Conservation (phyloP, 2,113 vertebrate genomes). For the Geococcyx californianus region DNA sequence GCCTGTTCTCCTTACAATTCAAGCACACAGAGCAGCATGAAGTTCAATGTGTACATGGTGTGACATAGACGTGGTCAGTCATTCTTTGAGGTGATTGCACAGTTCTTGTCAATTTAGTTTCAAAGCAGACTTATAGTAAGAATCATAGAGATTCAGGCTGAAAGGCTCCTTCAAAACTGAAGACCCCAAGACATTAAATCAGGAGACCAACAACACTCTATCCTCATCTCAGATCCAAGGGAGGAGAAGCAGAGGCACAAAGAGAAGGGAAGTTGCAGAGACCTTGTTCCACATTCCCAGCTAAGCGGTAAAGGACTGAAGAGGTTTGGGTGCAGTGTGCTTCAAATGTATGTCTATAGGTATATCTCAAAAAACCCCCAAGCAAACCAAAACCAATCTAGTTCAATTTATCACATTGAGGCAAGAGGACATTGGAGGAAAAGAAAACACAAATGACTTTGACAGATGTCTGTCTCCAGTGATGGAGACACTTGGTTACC, state of each 20-base stretch:
- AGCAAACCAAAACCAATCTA: not conserved
- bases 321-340: not conserved
- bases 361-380: not conserved
- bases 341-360: not conserved
- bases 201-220: not conserved
- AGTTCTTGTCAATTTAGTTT: not conserved
- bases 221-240: not conserved
- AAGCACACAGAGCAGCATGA: not conserved
- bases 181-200: not conserved
- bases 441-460: not conserved
- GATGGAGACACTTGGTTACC: not conserved
- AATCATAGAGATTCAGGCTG: not conserved
- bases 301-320: not conserved
- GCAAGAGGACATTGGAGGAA: not conserved
- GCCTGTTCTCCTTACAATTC: not conserved
- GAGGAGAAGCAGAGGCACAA: not conserved
- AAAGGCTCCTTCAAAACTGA: not conserved
- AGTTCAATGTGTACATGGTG: not conserved
- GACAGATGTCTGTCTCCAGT: not conserved
- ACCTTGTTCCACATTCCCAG: not conserved
- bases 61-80: not conserved
- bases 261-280: not conserved
- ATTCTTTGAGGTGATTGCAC: not conserved
- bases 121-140: not conserved
- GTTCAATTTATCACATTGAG: not conserved